These are phyloP conservation scores for Macquaria australasica DNA, from an alignment of 2,113 vertebrate genomes.

Conservation along the genomic window DNA sequence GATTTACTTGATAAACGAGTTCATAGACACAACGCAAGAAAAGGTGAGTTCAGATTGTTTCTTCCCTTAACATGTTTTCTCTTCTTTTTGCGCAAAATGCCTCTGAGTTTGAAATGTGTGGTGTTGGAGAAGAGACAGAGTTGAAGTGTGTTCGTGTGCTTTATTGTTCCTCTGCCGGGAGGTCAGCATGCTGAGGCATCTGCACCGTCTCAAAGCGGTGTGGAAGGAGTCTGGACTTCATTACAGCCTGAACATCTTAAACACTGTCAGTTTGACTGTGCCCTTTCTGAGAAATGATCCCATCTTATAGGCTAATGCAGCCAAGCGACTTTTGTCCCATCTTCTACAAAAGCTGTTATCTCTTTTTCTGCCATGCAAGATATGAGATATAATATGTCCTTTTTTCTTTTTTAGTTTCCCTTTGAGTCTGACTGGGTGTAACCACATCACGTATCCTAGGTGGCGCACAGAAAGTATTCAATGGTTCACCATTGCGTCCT, in stretches of 20 bases:
- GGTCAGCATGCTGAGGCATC: slow-evolving; percentile 21
- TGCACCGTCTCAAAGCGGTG: not conserved
- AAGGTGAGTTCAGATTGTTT: slow-evolving; percentile 38
- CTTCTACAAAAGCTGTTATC: not conserved
- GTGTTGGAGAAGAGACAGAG: not conserved
- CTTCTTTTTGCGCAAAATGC: not conserved
- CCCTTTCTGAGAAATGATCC: slow-evolving; percentile 6
- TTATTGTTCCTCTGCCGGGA: slow-evolving; percentile 3
- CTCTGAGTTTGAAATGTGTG: not conserved
- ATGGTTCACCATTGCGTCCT: not conserved
- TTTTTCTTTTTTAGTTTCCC: not conserved
- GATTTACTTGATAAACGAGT: slow-evolving; percentile 44
- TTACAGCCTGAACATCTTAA: slow-evolving; percentile 10
- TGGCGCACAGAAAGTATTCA: not conserved
- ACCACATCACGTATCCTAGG: not conserved
- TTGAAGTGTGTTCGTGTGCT: not conserved
- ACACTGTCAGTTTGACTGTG: not conserved
- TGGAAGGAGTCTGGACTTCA: slow-evolving; percentile 24
- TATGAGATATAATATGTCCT: not conserved
- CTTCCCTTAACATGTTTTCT: not conserved
- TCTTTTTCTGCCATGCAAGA: not conserved
- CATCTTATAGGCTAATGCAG: no score
- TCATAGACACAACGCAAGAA: not conserved
- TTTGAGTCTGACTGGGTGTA: not conserved
- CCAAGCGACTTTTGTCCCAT: not conserved